Evolutionary conservation across 2,113 vertebrate species (phyloP), one percentile per base, ranked within the genome.

Genomic region (Clinocottus analis): DNA sequence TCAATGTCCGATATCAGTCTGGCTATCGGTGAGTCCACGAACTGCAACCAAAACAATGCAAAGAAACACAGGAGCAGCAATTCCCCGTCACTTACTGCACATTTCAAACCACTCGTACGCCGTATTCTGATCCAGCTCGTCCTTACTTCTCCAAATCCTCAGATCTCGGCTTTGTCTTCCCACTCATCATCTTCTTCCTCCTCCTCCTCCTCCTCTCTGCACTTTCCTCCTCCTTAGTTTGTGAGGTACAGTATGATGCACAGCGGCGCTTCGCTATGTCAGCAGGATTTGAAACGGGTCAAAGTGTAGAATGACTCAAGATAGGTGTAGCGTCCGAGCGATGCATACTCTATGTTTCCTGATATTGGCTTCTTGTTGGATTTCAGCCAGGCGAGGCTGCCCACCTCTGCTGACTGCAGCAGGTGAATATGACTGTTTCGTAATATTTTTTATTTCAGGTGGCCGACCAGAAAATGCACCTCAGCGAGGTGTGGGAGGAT

Each of bases 231-330:
- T 74, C 63, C 71, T 80, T 77, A 59, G 82, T 77, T 79, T 82
- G 67, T 76, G 84, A 73, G 71, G 70, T 68, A 25, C 51, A 55
- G 51, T 6, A 51, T 72, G 73, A 81, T 83, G 72, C 84, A 61
- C 63, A 47, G 77, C 62, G 14, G 49, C 43, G 74, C 79, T 83
- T 63, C 31, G 75, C 85, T 43, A 27, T 81, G 81, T 88, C 85
- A 87, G 88, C 86, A 75, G 84, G 70, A 84, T 23, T 43, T 61
- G 82, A 72, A 86, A 53, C 80, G 59, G 88, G 88, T 91, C 87
- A 90, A 66, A 88, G 78, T 79, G 53, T 61, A 63, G 51, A 41
- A 63, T 83, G 75, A 74, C 82, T 85, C 82, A 56, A 55, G 77
- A 77, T 63, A 56, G 81, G 72, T 71, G 73, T 31, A 23, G 64